These are phyloP conservation scores for Phalacrocorax carbo DNA, from an alignment of 2,113 vertebrate species.

Conservation along the genomic window DNA sequence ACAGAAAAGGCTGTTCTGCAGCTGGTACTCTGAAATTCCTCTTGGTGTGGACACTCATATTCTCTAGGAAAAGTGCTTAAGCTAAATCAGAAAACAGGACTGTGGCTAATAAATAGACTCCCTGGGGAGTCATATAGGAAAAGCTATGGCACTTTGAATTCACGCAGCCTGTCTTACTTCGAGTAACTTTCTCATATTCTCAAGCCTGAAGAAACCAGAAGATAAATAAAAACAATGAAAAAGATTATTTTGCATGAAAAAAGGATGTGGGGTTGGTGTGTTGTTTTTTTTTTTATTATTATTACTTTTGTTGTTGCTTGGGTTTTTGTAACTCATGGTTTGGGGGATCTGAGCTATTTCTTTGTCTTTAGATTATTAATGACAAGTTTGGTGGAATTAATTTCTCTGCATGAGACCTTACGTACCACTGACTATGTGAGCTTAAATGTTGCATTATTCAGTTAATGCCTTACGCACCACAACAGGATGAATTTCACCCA, in stretches of 20 bases:
- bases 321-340: accelerated
- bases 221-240: neutral
- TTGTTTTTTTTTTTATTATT: neutral
- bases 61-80: constrained; percentile 6
- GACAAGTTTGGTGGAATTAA: neutral
- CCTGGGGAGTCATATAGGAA: neutral
- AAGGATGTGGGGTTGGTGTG: no score
- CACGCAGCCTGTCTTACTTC: neutral
- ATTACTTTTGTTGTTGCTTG: neutral
- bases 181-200: neutral
- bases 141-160: neutral
- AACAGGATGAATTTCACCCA: neutral
- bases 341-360: neutral
- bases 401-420: neutral
- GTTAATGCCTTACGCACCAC: neutral
- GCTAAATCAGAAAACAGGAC: constrained; percentile 26
- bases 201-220: neutral
- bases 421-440: neutral
- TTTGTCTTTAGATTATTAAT: neutral
- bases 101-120: constrained; percentile 25
- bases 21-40: neutral
- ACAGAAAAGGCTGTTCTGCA: neutral
- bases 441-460: neutral
- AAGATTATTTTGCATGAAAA: neutral
- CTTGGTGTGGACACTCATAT: neutral